Base-by-base conservation (phyloP, 2,113 vertebrate genomes). In the Plectropomus leopardus region DNA sequence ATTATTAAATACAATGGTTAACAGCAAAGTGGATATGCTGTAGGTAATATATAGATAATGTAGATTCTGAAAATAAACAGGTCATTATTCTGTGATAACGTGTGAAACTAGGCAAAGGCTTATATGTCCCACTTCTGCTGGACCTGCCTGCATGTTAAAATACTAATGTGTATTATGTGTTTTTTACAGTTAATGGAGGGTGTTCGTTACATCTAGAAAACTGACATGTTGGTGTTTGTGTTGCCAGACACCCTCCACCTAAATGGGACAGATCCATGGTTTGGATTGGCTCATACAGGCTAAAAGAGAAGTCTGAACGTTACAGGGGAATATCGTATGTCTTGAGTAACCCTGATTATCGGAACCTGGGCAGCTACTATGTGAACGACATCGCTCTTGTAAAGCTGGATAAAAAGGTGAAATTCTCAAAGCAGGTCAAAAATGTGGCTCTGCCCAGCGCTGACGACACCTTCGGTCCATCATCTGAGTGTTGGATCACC, bases 181-280 rank as follows among this genome's bases (percentile, higher is more conserved):
- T 40, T 30, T 24, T 47, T 4, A 47, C 53, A 59, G 28, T 34
- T 68, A 57, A 28, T 19, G n/a, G 7, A 40, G 15, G n/a, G 7
- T 24, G 15, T 14, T 28, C 23, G 9, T 36, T 23, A 7, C 51
- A 24, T 54, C 26, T 7, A 48, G 14, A 28, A 51, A 23, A 40
- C 24, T 61, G 24, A 54, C 40, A 19, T 61, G 21, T 72, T n/a
- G n/a, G 24, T 69, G 11, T 81, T 42, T 80, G 7, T 65, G 28
- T 71, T 74, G 11, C 1, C 74, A 89, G 88, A 1, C 0, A 3
- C 0, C 51, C 0, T 2, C 0, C 0, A 0, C 1, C 15, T 4
- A 0, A 4, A 0, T 0, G 0, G 6, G 0, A 0, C 0, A 48
- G 44, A 1, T 64, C 76, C 0, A 16, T 3, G 1, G 10, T 11